A percentile compares a stretch with the other conserved stretches of the same genome.
Evolutionary conservation across 2,113 vertebrate species (phyloP).

Genomic region (Piaya cayana): DNA sequence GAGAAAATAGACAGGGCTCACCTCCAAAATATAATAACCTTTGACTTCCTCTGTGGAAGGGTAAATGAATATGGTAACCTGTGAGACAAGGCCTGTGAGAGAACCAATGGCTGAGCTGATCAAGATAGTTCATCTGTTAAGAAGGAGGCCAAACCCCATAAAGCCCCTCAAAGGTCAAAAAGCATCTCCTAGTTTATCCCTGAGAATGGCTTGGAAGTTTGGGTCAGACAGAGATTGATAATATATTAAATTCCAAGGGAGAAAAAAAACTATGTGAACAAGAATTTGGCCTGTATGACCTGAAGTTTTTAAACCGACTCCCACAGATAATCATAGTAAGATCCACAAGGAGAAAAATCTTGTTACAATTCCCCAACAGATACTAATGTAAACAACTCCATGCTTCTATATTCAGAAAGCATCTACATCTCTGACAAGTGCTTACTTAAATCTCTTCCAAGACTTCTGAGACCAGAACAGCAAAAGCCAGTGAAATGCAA

Average conservation of each 20-base stretch:
- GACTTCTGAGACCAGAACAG: conserved; percentile 21
- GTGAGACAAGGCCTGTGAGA: not conserved
- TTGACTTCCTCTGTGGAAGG: not conserved
- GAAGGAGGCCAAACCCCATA: not conserved
- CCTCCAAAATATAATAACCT: not conserved
- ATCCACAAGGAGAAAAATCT: not conserved
- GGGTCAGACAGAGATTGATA: not conserved
- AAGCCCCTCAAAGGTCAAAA: not conserved
- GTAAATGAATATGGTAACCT: not conserved
- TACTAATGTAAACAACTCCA: conserved; percentile 8
- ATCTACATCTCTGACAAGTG: not conserved
- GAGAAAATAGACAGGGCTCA: not conserved
- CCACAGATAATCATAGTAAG: conserved; percentile 12
- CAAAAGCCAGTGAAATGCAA: not conserved
- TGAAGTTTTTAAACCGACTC: conserved; percentile 3
- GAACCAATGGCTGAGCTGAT: not conserved
- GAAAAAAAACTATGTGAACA: not conserved
- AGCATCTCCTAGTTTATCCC: not conserved
- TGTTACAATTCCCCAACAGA: conserved; percentile 12
- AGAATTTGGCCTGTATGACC: not conserved
- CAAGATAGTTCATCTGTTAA: not conserved
- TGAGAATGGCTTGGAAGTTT: not conserved
- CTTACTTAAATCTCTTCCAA: not conserved
- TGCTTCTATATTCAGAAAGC: conserved; percentile 38
- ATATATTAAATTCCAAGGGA: not conserved